These are phyloP conservation scores for Ochropleura plecta DNA, from an alignment of 2,888 invertebrate genomes.

Conservation along the genomic window DNA sequence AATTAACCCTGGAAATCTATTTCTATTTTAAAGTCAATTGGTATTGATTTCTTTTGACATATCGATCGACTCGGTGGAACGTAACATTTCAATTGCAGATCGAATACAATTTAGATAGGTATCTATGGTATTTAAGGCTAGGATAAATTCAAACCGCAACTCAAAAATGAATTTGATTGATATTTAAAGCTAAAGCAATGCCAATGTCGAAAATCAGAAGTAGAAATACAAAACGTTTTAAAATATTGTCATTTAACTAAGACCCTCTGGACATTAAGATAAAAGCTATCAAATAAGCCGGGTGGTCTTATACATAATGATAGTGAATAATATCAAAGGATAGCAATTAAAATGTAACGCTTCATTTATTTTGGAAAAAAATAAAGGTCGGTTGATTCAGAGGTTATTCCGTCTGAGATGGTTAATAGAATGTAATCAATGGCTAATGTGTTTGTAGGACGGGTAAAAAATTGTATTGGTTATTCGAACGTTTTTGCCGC, in stretches of 20 bases:
- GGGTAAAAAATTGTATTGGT: slow-evolving; percentile 37
- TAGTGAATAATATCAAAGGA: slow-evolving; percentile 40
- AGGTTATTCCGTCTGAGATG: slow-evolving; percentile 43
- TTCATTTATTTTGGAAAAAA: slow-evolving; percentile 59
- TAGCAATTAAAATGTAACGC: slow-evolving; percentile 61
- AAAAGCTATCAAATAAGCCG: slow-evolving; percentile 27
- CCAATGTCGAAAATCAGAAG: no score
- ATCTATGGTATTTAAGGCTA: background rate
- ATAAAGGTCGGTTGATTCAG: slow-evolving; percentile 55
- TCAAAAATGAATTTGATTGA: background rate
- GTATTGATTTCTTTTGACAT: slow-evolving; percentile 58
- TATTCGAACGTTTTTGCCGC: slow-evolving; percentile 25
- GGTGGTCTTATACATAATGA: slow-evolving; percentile 48
- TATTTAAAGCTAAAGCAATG: no score
- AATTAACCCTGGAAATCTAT: slow-evolving; percentile 59
- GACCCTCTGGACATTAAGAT: slow-evolving; percentile 6
- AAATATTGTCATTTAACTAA: background rate
- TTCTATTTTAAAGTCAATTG: slow-evolving; percentile 57
- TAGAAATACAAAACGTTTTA: background rate
- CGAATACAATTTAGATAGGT: slow-evolving; percentile 21
- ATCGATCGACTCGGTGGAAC: slow-evolving; percentile 27
- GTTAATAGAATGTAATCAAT: slow-evolving; percentile 48
- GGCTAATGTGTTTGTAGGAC: slow-evolving; percentile 30
- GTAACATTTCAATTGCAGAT: slow-evolving; percentile 52
- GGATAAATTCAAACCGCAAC: background rate